A percentile compares a stretch with the other conserved stretches of the same genome.
phyloP scores from a whole-genome alignment of 2,888 invertebrate genomes.

The Tethea ocularis region DNA sequence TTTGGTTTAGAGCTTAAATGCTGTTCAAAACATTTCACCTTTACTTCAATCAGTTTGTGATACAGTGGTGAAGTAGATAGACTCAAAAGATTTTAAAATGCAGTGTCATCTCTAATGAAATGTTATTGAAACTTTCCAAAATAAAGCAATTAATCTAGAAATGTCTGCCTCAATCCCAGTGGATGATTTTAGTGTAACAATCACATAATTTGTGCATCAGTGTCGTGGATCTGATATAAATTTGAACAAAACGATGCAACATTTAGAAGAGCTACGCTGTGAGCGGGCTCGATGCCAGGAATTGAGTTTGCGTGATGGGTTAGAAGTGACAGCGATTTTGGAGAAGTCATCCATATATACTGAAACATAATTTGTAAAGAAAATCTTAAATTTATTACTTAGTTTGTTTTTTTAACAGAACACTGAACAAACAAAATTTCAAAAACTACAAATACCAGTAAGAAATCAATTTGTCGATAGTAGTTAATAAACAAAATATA shows the following conservation, averaged over 20 bases:
- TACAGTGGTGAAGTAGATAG: too few relatives aligned
- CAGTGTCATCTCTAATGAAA: not conserved
- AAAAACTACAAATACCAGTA: too few relatives aligned
- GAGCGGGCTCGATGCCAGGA: conserved; percentile 40
- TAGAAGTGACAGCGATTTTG: conserved; percentile 16
- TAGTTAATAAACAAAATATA: too few relatives aligned
- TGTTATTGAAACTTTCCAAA: not conserved
- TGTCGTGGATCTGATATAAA: conserved; percentile 49
- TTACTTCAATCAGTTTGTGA: too few relatives aligned
- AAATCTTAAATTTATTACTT: too few relatives aligned
- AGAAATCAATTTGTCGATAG: too few relatives aligned
- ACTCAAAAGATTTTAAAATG: not conserved
- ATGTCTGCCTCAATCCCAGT: conserved; percentile 1
- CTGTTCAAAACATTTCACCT: too few relatives aligned
- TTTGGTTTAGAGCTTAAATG: not conserved
- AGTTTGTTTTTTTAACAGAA: too few relatives aligned
- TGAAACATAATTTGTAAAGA: too few relatives aligned
- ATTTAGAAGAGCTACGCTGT: conserved; percentile 42
- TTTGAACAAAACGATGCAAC: conserved; percentile 51
- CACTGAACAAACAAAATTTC: too few relatives aligned
- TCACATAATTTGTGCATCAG: conserved; percentile 55
- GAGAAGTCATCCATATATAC: too few relatives aligned
- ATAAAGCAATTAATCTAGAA: not conserved
- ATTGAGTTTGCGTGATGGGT: conserved; percentile 17
- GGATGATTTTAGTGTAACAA: conserved; percentile 29